A percentile compares a stretch with the other conserved stretches of the same genome.
Conservation (phyloP, 2,113 vertebrate species). For the Dromiciops gliroides region DNA sequence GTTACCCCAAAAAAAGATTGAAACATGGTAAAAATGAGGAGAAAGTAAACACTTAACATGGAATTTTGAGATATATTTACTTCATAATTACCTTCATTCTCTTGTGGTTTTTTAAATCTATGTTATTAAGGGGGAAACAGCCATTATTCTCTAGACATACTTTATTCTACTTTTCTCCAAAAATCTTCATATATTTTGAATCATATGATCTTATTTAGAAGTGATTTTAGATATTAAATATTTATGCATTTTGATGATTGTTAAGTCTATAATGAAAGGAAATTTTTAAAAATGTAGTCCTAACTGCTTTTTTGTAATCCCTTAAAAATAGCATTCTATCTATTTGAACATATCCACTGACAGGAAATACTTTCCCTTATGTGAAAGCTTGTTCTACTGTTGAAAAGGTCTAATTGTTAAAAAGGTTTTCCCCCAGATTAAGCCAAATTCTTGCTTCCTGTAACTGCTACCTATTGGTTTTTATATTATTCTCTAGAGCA, state of each 20-base stretch:
- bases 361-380: neutral
- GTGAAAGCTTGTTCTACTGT: neutral
- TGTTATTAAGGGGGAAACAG: neutral
- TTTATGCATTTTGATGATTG: neutral
- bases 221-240: neutral
- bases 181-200: constrained; percentile 14
- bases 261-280: neutral
- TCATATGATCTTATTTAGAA: neutral
- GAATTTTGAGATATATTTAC: constrained; percentile 21
- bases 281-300: neutral
- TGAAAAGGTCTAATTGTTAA: neutral
- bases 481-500: neutral
- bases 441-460: neutral
- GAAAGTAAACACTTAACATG: constrained; percentile 30
- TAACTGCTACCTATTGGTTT: neutral
- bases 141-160: neutral
- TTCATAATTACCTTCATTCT: constrained; percentile 18
- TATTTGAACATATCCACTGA: neutral
- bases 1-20: constrained; percentile 29
- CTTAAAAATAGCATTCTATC: neutral
- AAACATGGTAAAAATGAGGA: constrained; percentile 19
- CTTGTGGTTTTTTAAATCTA: neutral
- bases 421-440: neutral
- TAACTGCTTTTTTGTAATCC: neutral
- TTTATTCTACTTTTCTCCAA: constrained; percentile 2